Evolutionary conservation across 2,888 invertebrate species (phyloP), one percentile per base, ranked within the genome.

Genomic region (Scaptomyza parva): DNA sequence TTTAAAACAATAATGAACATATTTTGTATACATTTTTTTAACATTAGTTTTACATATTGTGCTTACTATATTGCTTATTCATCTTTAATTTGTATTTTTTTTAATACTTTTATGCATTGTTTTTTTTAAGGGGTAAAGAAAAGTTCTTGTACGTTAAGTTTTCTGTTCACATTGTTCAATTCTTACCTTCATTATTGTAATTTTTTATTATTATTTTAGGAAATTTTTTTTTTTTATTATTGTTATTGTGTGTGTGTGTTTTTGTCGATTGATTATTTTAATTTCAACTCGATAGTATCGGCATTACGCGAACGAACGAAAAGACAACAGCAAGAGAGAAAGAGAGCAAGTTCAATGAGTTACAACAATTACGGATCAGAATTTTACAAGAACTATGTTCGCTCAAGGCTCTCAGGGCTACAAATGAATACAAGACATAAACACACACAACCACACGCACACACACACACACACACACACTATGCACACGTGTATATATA

Each of bases 101-200:
- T 57, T 9, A n/a, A 48, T 52, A 47, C n/a, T 41, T 64, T 50
- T 41, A 12, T 28, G 14, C 64, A 22, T 57, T 18, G 26, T 35
- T 57, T 47, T 40, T 39, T 61, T 26, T 47, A 24, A 24, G 33
- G 18, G 41, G 54, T 35, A 62, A 69, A 77, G 62, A 68, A 68
- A 59, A 57, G 37, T 70, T 67, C 22, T 68, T 72, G 54, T 71
- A 81, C 68, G 60, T 72, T 60, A 75, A 65, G 30, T 71, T 80
- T 84, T 63, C 62, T 70, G 66, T 71, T 72, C 75, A 77, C 77
- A 76, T 75, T 86, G 61, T 83, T 75, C 47, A 67, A 68, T 86
- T 82, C 82, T 88, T 84, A 83, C 84, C 88, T 88, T 88, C 87
- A 87, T 85, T 7, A 53, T 75, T 71, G 57, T 65, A 63, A 41